Evolutionary conservation across 2,113 vertebrate genomes (phyloP), one percentile per base, ranked within the genome.

Genomic region (Tyrannus savana): DNA sequence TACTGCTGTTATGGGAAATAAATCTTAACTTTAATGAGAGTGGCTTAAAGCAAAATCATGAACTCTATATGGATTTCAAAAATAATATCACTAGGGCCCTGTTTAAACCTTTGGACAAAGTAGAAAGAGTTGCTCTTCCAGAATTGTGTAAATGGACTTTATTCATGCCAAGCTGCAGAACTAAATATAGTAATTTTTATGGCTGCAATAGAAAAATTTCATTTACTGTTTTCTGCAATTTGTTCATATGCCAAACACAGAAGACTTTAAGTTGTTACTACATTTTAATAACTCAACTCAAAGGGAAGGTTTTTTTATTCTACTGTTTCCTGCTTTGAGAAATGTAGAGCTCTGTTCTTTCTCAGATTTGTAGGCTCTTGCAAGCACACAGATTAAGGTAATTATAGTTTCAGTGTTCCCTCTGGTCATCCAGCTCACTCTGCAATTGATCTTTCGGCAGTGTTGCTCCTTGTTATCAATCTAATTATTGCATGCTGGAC

Each of bases 21-120:
- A 94, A 92, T 95, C 76, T 86, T 73, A 76, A 50, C 44, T 93
- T 89, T 68, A 92, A 84, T 59, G n/a, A n/a, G n/a, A n/a, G n/a
- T n/a, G n/a, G 74, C 78, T 94, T 92, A 94, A 93, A 93, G 76
- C 63, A 90, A 95, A 96, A 87, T 84, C 56, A 17, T 88, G 83
- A 88, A 64, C 60, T 75, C 73, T 84, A 11, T 84, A 66, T 87
- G 84, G 75, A 93, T 93, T 93, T 96, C 64, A 92, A 78, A 96
- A 94, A 63, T 68, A 87, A 58, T 87, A 84, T 90, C 80, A 53
- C 64, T 58, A 60, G 88, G 73, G 88, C 46, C 85, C 90, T 95
- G 73, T 95, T 94, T 92, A 95, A 96, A 92, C 58, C 53, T 89
- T 94, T 96, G 95, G 95, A 92, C 69, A 87, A 86, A 84, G 76